Evolutionary conservation across 2,888 invertebrate species (phyloP).

Genomic region (Esperia sulphurella): DNA sequence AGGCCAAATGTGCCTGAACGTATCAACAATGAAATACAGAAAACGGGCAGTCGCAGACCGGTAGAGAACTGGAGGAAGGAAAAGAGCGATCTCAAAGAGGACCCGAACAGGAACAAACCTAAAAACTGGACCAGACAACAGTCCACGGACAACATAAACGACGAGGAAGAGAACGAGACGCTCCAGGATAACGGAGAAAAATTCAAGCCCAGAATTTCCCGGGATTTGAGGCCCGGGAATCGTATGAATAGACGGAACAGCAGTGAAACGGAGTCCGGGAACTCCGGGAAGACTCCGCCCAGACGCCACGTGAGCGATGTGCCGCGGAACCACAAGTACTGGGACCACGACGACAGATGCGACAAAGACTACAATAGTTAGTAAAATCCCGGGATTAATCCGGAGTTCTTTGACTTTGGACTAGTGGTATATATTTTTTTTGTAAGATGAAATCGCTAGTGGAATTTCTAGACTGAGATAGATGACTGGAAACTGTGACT

Average conservation of each 20-base stretch:
- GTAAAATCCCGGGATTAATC: constrained; percentile 22
- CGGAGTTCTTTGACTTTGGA: not conserved
- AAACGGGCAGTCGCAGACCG: constrained; percentile 34
- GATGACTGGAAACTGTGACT: not conserved
- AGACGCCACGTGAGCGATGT: constrained; percentile 60
- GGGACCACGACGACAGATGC: constrained; percentile 71
- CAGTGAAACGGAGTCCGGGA: constrained; percentile 28
- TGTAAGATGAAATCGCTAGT: not conserved
- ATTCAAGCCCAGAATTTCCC: constrained; percentile 31
- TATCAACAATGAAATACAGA: constrained; percentile 56
- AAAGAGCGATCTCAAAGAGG: constrained; percentile 44
- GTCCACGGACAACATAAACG: constrained; percentile 53
- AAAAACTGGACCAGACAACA: constrained; percentile 54
- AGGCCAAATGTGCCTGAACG: constrained; percentile 34
- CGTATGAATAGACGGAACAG: constrained; percentile 44
- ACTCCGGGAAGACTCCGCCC: constrained; percentile 33
- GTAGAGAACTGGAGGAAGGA: constrained; percentile 66
- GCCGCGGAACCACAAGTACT: constrained; percentile 64
- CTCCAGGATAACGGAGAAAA: constrained; percentile 23
- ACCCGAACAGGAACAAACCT: constrained; percentile 45
- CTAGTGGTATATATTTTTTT: not conserved
- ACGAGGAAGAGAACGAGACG: constrained; percentile 41
- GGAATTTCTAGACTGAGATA: not conserved
- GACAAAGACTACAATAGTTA: constrained; percentile 72
- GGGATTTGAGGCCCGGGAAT: constrained; percentile 31